Percentiles rank a stretch among this genome's conserved stretches.
Conservation (phyloP, 2,797 vertebrate species). For the Paratrypauchen microcephalus region DNA sequence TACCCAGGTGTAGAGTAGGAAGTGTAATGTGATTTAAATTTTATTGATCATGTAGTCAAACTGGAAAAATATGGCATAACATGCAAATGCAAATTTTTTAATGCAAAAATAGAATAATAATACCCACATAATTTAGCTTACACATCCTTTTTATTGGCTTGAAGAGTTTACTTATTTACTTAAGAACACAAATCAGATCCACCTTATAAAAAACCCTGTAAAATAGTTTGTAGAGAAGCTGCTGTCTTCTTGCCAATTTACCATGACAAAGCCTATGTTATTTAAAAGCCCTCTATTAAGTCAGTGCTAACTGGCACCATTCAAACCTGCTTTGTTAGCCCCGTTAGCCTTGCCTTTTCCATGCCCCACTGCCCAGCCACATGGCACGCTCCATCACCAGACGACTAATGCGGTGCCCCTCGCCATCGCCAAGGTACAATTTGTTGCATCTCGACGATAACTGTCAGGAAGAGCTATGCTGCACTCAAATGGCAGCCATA, state of each 20-base stretch:
- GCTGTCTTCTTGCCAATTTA: constrained; percentile 54
- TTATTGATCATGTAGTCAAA: background rate
- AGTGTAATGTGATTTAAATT: background rate
- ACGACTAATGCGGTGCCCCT: constrained; percentile 67
- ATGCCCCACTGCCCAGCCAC: constrained; percentile 60
- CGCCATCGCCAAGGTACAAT: constrained; percentile 74
- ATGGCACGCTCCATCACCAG: constrained; percentile 64
- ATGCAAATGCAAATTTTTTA: too few relatives aligned
- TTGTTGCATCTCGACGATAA: constrained; percentile 82
- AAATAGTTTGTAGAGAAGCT: constrained; percentile 52
- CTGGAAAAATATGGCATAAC: background rate
- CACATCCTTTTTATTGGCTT: background rate
- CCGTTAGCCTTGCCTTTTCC: constrained; percentile 47
- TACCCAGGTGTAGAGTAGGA: background rate
- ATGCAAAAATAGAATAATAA: too few relatives aligned
- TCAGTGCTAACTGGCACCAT: constrained; percentile 52
- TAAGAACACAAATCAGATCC: constrained; percentile 8
- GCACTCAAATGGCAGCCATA: constrained; percentile 79
- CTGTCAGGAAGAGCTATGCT: constrained; percentile 83
- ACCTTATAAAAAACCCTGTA: constrained; percentile 43
- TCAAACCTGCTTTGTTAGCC: constrained; percentile 49
- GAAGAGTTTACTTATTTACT: background rate
- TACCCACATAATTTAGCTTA: background rate
- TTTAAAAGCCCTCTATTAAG: constrained; percentile 69
- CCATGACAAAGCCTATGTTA: constrained; percentile 55